Evolutionary conservation across 2,888 invertebrate species (phyloP), one percentile per base, ranked within the genome.

Genomic region (Scaptomyza polygonia): DNA sequence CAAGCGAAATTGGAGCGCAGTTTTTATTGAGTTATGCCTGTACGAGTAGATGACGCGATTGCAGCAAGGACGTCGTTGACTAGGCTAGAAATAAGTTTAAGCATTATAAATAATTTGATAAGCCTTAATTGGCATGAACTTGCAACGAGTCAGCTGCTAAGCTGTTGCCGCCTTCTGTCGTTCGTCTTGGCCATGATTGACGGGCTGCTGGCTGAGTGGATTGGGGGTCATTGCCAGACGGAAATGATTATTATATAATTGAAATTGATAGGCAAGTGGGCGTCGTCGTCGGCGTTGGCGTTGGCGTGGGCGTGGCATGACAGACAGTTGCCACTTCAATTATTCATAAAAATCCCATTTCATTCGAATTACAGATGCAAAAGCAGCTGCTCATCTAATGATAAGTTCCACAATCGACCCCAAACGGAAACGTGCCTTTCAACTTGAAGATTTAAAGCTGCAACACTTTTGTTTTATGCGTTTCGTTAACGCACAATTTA

Each of bases 91-190:
- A 89, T 87, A 88, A 72, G 86, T 87, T 90, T 90, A 89, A 83
- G 89, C 82, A 85, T 88, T 89, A 89, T 89, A 88, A 89, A 90
- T 89, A 90, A 90, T 89, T 88, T 89, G 83, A 89, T 89, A 88
- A 89, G 84, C 83, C 77, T 75, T 89, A 89, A 90, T 89, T 89
- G 89, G 77, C 86, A 67, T 86, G 78, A 86, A 79, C 79, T 88
- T 84, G 77, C 68, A 64, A 63, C 70, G 64, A 47, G 51, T 29
- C 49, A 47, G 47, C 34, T 68, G 62, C 47, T 43, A 49, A 56
- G 42, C n/a, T n/a, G 42, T 61, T 55, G 53, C 9, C 9, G 1
- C n/a, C 29, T 14, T 3, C n/a, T 8, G 8, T 11, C 14, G 8
- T 12, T 27, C 1, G 6, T 6, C 16, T 1, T 12, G 12, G 12